Conservation (phyloP, 1,140 invertebrate species). For the Caenorhabditis briggsae region DNA sequence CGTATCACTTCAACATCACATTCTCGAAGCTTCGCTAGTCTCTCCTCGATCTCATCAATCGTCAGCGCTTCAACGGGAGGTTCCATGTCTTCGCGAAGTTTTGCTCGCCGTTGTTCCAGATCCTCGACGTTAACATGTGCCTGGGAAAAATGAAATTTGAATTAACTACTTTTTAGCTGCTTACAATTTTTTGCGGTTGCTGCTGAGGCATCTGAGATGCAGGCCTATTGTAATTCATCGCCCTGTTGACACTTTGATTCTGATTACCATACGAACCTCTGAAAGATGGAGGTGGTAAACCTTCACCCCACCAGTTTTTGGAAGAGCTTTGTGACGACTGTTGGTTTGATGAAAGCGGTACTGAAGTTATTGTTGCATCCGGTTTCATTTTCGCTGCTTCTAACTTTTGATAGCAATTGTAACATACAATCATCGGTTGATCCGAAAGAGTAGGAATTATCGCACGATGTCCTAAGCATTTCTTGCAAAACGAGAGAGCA, state of each 20-base stretch:
- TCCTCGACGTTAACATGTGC: not conserved
- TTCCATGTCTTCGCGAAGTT: slow-evolving; percentile 21
- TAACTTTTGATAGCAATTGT: slow-evolving; percentile 54
- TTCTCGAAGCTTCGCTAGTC: slow-evolving; percentile 52
- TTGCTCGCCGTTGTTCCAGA: slow-evolving; percentile 3
- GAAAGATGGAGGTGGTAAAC: slow-evolving; percentile 38
- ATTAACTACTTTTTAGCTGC: no score
- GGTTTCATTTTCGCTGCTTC: slow-evolving; percentile 51
- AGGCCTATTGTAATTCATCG: not conserved
- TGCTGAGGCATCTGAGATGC: not conserved
- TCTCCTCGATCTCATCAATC: slow-evolving; percentile 53
- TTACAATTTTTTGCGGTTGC: not conserved
- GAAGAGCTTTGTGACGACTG: not conserved
- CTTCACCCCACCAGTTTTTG: slow-evolving; percentile 52
- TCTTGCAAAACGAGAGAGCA: slow-evolving; percentile 61
- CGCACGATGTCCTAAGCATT: slow-evolving; percentile 39
- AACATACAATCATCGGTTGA: slow-evolving; percentile 49
- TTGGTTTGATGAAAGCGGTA: not conserved
- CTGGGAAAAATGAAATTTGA: not conserved
- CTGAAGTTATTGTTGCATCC: slow-evolving; percentile 17
- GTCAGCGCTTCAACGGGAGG: not conserved
- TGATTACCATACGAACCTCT: not conserved
- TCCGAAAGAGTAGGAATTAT: slow-evolving; percentile 29
- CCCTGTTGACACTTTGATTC: not conserved
- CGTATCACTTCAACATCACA: slow-evolving; percentile 62